Evolutionary conservation across 2,888 invertebrate genomes (phyloP).

Genomic region (Syritta pipiens): DNA sequence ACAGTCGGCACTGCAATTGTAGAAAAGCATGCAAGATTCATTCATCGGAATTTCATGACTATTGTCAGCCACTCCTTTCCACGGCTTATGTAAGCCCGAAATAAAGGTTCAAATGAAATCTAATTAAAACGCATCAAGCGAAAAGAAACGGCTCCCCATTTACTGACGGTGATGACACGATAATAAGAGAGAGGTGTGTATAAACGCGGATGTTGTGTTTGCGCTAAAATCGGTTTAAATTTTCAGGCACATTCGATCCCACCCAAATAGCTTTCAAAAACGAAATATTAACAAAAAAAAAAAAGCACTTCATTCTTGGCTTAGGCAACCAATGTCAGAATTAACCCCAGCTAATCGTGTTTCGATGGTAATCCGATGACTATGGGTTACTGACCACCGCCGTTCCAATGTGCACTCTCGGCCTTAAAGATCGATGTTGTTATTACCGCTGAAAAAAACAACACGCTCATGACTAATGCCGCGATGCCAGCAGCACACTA

Average conservation of each 20-base stretch:
- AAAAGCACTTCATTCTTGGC: no score
- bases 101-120: conserved; percentile 20
- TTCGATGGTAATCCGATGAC: conserved; percentile 30
- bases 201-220: not conserved
- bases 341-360: conserved; percentile 35
- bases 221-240: no score
- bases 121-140: not conserved
- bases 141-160: not conserved
- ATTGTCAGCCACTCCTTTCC: no score
- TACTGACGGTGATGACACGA: not conserved
- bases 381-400: conserved; percentile 13
- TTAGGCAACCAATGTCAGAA: conserved; percentile 20
- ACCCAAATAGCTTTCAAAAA: no score
- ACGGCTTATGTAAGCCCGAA: conserved; percentile 14
- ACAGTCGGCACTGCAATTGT: no score
- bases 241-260: no score
- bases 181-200: not conserved
- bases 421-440: conserved; percentile 55
- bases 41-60: no score
- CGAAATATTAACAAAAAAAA: no score
- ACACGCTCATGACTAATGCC: not conserved
- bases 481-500: conserved; percentile 37
- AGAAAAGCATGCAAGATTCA: no score
- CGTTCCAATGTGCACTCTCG: conserved; percentile 25
- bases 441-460: no score